Conservation (phyloP, 1,140 invertebrate species). For the Caenorhabditis tropicalis region DNA sequence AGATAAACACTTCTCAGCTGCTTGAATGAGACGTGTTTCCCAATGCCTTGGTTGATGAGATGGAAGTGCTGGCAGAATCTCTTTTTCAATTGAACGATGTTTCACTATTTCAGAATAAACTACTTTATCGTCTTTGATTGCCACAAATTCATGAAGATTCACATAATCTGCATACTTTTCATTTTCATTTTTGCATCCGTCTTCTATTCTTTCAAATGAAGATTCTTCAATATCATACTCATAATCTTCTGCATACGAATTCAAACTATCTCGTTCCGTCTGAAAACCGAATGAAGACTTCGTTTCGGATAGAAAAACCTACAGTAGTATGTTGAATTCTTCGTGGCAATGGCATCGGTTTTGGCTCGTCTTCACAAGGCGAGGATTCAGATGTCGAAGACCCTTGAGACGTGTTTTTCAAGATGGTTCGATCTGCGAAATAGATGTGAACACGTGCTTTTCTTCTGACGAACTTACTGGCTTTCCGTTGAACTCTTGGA, state of each 20-base stretch:
- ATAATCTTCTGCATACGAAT: conserved; percentile 64
- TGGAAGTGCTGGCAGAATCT: conserved; percentile 46
- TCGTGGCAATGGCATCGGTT: conserved; percentile 58
- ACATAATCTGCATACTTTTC: conserved; percentile 61
- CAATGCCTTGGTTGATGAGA: conserved; percentile 47
- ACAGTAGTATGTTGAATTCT: conserved; percentile 1
- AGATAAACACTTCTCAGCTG: conserved; percentile 65
- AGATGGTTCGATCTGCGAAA: conserved; percentile 40
- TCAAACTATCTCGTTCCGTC: conserved; percentile 64
- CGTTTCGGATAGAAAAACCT: not conserved
- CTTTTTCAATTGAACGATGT: conserved; percentile 50
- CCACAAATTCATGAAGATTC: conserved; percentile 62
- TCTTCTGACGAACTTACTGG: not conserved
- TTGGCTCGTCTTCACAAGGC: conserved; percentile 60
- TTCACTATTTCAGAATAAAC: conserved; percentile 55
- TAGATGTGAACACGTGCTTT: not conserved
- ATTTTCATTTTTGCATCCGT: conserved; percentile 22
- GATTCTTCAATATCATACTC: conserved; percentile 64
- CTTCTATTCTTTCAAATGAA: conserved; percentile 7
- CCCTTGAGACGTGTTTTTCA: conserved; percentile 45
- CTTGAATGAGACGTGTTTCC: conserved; percentile 54
- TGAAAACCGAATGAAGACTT: conserved; percentile 43
- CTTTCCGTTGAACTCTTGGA: conserved; percentile 32
- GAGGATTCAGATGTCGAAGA: conserved; percentile 64
- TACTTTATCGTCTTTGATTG: conserved; percentile 56